Base-by-base conservation (phyloP, 2,113 vertebrate genomes). In the Ammodytes marinus region DNA sequence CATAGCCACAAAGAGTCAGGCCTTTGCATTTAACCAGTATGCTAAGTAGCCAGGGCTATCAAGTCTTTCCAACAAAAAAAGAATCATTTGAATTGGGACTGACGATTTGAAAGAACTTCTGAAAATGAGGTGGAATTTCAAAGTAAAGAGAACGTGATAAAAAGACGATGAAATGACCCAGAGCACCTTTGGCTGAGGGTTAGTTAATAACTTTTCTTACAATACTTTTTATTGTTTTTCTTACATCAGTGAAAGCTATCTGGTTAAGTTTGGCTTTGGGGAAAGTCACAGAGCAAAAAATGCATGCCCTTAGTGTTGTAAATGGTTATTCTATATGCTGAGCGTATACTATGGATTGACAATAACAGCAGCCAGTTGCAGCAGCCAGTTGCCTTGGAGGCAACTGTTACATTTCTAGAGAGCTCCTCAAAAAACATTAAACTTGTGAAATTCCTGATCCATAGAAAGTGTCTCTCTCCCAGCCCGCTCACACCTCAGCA, bases 381-480 rank as follows among this genome's bases (percentile, higher is more conserved):
- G 60, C 65, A 86, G 80, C 83, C 68, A 27, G 27, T 27, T 27
- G 27, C 68, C 78, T 84, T 75, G 80, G 92, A 88, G 85, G 80
- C 69, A 83, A 88, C 79, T 83, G 83, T 71, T 90, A 86, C 85
- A 83, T 91, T 91, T 91, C 86, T 19, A 83, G 53, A 78, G 77
- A 80, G 84, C 90, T 86, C 86, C 86, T 94, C 84, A 90, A 95
- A 95, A 95, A 94, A 94, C 92, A 95, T 94, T 91, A 87, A 89
- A 93, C 91, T 85, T 88, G 88, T 89, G 89, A 93, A 93, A 94
- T 93, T 93, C 92, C 90, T 89, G 80, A 90, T 89, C 90, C 91
- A 91, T 82, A 89, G 89, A 92, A 91, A 89, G 89, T 82, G 86
- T 78, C 84, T 68, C 68, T 27, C 27, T 27, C 63, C 55, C 55